Evolutionary conservation across 2,113 vertebrate species (phyloP), one percentile per base, ranked within the genome.

Genomic region (Canis aureus): DNA sequence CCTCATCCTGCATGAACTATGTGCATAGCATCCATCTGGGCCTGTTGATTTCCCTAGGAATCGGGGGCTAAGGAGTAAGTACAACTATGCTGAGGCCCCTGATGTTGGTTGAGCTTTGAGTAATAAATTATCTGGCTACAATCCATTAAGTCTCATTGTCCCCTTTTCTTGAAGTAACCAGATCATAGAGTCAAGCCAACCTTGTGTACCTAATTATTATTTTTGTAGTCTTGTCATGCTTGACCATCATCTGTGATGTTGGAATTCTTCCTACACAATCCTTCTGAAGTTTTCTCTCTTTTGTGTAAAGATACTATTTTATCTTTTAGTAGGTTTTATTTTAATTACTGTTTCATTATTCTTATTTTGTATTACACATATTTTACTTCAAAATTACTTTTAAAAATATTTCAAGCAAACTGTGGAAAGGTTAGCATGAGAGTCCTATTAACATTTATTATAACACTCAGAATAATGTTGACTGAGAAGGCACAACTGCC

Each of bases 321-420:
- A 86, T 53, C 23, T 67, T 57, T 64, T 59, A 71, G 51, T 55
- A 29, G 53, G 11, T 60, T 82, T 74, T 15, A 32, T 6, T 78
- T 69, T 85, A 23, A 25, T 69, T 69, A 35, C 11, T 49, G 11
- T 73, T 64, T 38, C 38, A 8, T 62, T 64, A 55, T 35, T 23
- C 1, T 29, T 74, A 27, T 38, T 10, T 69, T 29, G 11, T 16
- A 17, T 59, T 27, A 43, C 3, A 38, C 17, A 43, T 57, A 23
- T 19, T 67, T 57, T 23, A 35, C 9, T 91, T 67, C 53, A 95
- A 87, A 96, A 78, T 35, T 85, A 84, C 22, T 71, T 94, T 43
- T 76, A n/a, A 57, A 53, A 79, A 2, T 64, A 35, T 25, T 84
- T 59, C 67, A 12, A 89, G 25, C 9, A 7, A 80, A 57, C 11